Evolutionary conservation across 2,888 invertebrate species (phyloP), one percentile per base, ranked within the genome.

Genomic region (Lamellibrachia satsuma): DNA sequence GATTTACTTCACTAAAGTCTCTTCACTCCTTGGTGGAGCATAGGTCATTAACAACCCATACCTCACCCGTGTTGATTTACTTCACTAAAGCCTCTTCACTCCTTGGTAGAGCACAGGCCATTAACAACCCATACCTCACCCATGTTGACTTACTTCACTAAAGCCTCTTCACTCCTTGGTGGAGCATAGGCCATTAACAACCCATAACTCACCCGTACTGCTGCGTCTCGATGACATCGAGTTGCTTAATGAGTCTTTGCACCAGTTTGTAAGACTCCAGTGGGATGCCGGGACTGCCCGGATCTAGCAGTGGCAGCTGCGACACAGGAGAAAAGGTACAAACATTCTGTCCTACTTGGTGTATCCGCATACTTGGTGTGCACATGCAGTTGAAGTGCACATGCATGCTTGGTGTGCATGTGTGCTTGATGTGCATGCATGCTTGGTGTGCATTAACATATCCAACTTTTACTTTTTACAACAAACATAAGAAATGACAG

Each of bases 201-300:
- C 51, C 11, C 22, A 8, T 15, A n/a, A 9, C 92, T 57, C 90
- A 92, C 92, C 92, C 92, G 39, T 91, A 91, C 39, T 90, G 27
- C 91, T 90, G 57, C 6, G 39, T 51, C 91, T 93, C 93, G n/a
- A 93, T 92, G 90, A 96, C 96, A 95, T 98, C 98, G 95, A 98
- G 97, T 2, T 97, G 97, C 93, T 97, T 97, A 52, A 98, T 97
- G 93, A 98, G 97, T 94, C 97, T 97, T 0, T 97, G 95, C 0
- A 97, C 97, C 97, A 98, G 96, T 92, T 97, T 97, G 95, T 98
- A 97, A 96, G 98, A 97, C 90, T 97, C 97, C 0, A 96, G 96
- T 1, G 96, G 95, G 60, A 98, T 97, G 2, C 96, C 95, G 0
- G 98, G 98, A 9, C 97, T 97, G 0, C 96, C 96, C 27, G 96